These are phyloP conservation scores for Tetragnatha versicolor DNA, from an alignment of 1,140 invertebrate genomes.

Conservation along the genomic window DNA sequence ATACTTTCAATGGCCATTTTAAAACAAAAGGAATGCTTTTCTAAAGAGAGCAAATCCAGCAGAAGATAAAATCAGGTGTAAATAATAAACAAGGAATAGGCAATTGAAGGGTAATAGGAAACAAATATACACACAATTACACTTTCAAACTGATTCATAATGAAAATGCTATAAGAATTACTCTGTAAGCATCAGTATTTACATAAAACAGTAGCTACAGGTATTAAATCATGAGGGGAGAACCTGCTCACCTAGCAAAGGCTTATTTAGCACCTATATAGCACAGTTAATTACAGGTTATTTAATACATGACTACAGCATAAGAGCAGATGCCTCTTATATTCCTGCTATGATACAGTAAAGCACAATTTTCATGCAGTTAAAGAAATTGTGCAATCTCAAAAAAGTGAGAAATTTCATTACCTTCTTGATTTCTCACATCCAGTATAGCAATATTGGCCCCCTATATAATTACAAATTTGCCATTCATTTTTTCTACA, in stretches of 20 bases:
- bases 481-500: neutral
- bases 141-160: neutral
- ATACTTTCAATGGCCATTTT: too few species aligned
- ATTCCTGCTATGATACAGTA: conserved; percentile 14
- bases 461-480: conserved; percentile 38
- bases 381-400: conserved; percentile 24
- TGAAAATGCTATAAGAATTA: neutral
- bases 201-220: conserved; percentile 1
- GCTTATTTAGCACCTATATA: conserved; percentile 34
- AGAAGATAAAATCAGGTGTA: too few species aligned
- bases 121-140: conserved; percentile 7
- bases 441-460: conserved; percentile 12
- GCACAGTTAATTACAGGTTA: conserved; percentile 6
- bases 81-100: too few species aligned
- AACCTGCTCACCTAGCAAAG: conserved; percentile 38
- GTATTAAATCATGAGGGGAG: conserved; percentile 20
- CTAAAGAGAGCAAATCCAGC: too few species aligned
- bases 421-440: neutral
- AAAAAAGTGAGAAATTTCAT: neutral
- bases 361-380: conserved; percentile 17
- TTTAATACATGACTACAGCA: conserved; percentile 37
- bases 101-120: too few species aligned
- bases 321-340: conserved; percentile 12
- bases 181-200: conserved; percentile 10
- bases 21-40: too few species aligned